phyloP scores from a whole-genome alignment of 2,113 vertebrate genomes.

The Rhinolophus ferrumequinum region DNA sequence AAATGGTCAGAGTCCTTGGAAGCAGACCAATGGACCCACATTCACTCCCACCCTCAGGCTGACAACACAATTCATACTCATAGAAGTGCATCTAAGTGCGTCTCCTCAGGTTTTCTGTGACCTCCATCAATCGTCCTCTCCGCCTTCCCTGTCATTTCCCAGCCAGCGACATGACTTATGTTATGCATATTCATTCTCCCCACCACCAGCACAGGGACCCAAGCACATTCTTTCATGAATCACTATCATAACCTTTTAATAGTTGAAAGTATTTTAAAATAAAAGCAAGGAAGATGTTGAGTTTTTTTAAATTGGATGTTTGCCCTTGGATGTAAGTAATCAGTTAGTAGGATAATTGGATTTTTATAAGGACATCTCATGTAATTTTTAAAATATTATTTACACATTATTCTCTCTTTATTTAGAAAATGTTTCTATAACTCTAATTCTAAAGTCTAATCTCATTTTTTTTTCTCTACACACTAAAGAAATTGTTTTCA shows the following conservation, averaged over 20 bases:
- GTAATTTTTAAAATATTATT: constrained; percentile 15
- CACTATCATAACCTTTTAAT: background rate
- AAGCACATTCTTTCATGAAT: background rate
- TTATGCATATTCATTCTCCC: background rate
- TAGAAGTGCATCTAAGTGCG: background rate
- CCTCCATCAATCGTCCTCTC: background rate
- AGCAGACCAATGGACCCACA: background rate
- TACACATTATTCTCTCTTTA: background rate
- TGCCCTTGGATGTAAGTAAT: constrained; percentile 10
- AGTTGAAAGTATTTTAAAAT: constrained; percentile 24
- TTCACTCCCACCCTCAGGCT: background rate
- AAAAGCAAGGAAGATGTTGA: background rate
- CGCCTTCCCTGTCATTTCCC: background rate
- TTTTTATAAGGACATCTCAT: background rate
- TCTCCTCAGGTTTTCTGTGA: background rate
- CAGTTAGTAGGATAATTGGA: background rate
- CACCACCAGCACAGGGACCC: background rate
- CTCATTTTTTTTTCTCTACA: background rate
- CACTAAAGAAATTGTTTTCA: background rate
- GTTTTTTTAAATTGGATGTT: background rate
- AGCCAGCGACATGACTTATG: background rate
- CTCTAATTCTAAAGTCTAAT: background rate
- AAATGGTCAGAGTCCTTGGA: background rate
- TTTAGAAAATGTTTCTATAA: background rate
- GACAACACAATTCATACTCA: background rate